A percentile compares a stretch with the other conserved stretches of the same genome.
Conservation (phyloP, 2,888 invertebrate species). For the Himalopsyche tibetana region DNA sequence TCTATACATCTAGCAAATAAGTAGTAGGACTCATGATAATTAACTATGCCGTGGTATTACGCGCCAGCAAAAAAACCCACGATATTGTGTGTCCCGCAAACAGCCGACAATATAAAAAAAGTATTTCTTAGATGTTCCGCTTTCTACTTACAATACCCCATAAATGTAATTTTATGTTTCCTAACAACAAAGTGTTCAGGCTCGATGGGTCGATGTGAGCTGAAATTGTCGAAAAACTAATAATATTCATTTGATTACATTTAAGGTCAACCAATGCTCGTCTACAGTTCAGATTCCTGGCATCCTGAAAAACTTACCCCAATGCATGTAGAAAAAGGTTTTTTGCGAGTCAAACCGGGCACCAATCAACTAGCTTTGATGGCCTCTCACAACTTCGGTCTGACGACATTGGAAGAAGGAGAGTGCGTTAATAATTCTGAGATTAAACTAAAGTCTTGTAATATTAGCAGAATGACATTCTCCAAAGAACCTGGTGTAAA, state of each 20-base stretch:
- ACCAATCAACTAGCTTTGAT: slow-evolving; percentile 76
- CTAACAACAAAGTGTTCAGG: no score
- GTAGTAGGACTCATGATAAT: no score
- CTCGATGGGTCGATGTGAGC: no score
- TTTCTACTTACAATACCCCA: no score
- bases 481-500: slow-evolving; percentile 76
- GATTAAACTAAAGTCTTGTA: slow-evolving; percentile 73
- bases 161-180: no score
- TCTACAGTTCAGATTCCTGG: slow-evolving; percentile 76
- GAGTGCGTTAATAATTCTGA: slow-evolving; percentile 74
- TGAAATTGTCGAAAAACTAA: no score
- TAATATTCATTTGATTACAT: neutral
- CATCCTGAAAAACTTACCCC: slow-evolving; percentile 76
- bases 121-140: no score
- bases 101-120: no score
- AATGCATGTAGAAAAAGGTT: slow-evolving; percentile 81
- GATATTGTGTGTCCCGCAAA: no score
- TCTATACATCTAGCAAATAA: no score
- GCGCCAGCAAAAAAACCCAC: no score
- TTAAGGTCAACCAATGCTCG: slow-evolving; percentile 79
- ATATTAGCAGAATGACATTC: slow-evolving; percentile 75
- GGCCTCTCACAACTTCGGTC: slow-evolving; percentile 80
- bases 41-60: no score
- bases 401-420: slow-evolving; percentile 80
- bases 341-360: slow-evolving; percentile 77